Percentiles rank a stretch among this genome's conserved stretches.
These are phyloP conservation scores for Hirtodrosophila trivittata DNA, from an alignment of 2,888 invertebrate species.

Conservation along the genomic window DNA sequence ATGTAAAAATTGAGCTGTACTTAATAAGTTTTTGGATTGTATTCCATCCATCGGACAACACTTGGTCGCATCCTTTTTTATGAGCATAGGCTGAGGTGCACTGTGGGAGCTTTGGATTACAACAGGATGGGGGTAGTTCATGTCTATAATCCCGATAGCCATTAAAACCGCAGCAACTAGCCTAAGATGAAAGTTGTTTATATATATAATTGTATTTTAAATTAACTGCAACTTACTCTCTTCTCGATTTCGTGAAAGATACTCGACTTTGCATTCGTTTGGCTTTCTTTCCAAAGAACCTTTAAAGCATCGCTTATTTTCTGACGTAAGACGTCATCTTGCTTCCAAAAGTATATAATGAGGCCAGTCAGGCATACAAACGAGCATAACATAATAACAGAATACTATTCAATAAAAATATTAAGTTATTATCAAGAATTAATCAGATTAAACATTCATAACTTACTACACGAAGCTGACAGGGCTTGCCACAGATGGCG, in stretches of 20 bases:
- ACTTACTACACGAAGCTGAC: slow-evolving; percentile 17
- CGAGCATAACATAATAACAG: slow-evolving; percentile 19
- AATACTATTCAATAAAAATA: slow-evolving; percentile 18
- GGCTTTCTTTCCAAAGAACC: not conserved
- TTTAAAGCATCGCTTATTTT: not conserved
- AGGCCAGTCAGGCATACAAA: slow-evolving; percentile 14
- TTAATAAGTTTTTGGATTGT: slow-evolving; percentile 1
- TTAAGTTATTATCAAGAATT: not conserved
- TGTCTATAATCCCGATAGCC: not conserved
- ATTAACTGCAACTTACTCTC: not conserved
- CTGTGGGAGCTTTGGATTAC: not conserved
- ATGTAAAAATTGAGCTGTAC: not conserved
- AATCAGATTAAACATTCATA: not conserved
- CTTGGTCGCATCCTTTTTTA: not conserved
- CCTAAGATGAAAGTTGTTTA: slow-evolving; percentile 1
- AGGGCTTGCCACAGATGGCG: not conserved
- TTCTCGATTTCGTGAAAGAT: slow-evolving; percentile 8
- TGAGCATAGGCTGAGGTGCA: not conserved
- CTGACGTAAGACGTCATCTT: not conserved
- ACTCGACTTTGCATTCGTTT: not conserved
- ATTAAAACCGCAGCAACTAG: slow-evolving; percentile 25
- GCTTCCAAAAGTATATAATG: slow-evolving; percentile 18
- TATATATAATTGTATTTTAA: not conserved
- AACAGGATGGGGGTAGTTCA: slow-evolving; percentile 12
- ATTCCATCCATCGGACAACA: not conserved